Conservation (phyloP, 1,140 invertebrate species). For the Pantala flavescens region DNA sequence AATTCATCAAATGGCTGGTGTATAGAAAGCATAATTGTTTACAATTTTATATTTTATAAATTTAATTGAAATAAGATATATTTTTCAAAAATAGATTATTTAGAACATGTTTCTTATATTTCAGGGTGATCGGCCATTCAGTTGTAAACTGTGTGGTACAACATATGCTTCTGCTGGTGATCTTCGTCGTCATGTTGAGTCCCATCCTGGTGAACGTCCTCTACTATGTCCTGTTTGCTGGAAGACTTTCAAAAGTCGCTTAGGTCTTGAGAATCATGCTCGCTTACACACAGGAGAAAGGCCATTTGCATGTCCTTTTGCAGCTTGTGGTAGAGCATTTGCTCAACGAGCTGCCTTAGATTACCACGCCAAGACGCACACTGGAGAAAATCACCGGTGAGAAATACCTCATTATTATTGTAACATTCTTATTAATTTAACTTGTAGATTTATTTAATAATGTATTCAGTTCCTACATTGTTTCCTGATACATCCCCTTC, state of each 20-base stretch:
- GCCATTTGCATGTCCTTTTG: constrained; percentile 39
- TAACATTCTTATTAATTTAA: too few relatives aligned
- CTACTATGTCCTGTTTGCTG: constrained; percentile 6
- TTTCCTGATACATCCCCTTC: too few relatives aligned
- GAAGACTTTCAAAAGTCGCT: constrained; percentile 12
- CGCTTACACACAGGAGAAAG: constrained; percentile 38
- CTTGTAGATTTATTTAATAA: too few relatives aligned
- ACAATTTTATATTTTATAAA: too few relatives aligned
- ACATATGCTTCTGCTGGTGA: not conserved
- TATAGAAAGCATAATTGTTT: too few relatives aligned
- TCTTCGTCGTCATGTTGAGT: not conserved
- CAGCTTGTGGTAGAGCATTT: constrained; percentile 40
- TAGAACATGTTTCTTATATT: not conserved
- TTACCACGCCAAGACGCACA: constrained; percentile 27
- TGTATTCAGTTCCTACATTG: too few relatives aligned
- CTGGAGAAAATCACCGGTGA: constrained; percentile 24
- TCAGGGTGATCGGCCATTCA: not conserved
- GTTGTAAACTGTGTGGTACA: not conserved
- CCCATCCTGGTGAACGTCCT: constrained; percentile 7
- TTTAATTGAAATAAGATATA: too few relatives aligned
- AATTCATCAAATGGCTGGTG: too few relatives aligned
- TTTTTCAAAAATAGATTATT: too few relatives aligned
- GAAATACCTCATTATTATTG: not conserved
- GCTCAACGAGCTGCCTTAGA: constrained; percentile 35
- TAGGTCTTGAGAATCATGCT: constrained; percentile 27